Base-by-base conservation (phyloP, 1,140 invertebrate species). In the Pararge aegeria region DNA sequence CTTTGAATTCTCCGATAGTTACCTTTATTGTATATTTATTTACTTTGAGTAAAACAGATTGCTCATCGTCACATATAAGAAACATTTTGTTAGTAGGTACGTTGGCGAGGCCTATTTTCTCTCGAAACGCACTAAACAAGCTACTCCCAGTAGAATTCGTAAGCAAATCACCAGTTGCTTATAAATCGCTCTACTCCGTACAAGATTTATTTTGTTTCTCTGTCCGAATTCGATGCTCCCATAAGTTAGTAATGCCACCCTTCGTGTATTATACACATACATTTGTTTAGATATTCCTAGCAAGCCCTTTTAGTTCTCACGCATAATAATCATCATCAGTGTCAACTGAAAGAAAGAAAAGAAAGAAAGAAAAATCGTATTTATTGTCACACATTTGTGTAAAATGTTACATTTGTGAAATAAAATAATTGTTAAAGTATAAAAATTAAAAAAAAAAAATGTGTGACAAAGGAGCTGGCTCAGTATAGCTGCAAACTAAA, bases 81-180 rank as follows among this genome's bases (percentile, higher is more conserved):
- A 27, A 49, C 46, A 49, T 46, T 46, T 46, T 19, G 19, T 15
- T 20, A n/a, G 15, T 12, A 13, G 4, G n/a, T 27, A 29, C 19
- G 20, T 21, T 21, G 18, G 4, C 12, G 46, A 49, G n/a, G 40
- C 30, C 55, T 50, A 58, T 61, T 61, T 61, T 30, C 44, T 19
- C 51, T 21, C 6, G 21, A 40, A 61, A 46, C 40, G 46, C 44
- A 62, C 53, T 24, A 59, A 69, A 70, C 65, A 63, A 70, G 59
- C 57, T 40, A 63, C 63, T 73, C 69, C 75, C 75, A 29, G 61
- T 71, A 61, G 77, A 75, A 64, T 81, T 78, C 65, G 75, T 75
- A 82, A 78, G 67, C 78, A 82, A 78, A 81, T 83, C 77, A 78
- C 74, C 73, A 69, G 73, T 75, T 73, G 73, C 71, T 80, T 85